Percentiles rank a stretch among this genome's conserved stretches.
phyloP scores from a whole-genome alignment of 2,888 invertebrate genomes.

The Cantharis rufa region DNA sequence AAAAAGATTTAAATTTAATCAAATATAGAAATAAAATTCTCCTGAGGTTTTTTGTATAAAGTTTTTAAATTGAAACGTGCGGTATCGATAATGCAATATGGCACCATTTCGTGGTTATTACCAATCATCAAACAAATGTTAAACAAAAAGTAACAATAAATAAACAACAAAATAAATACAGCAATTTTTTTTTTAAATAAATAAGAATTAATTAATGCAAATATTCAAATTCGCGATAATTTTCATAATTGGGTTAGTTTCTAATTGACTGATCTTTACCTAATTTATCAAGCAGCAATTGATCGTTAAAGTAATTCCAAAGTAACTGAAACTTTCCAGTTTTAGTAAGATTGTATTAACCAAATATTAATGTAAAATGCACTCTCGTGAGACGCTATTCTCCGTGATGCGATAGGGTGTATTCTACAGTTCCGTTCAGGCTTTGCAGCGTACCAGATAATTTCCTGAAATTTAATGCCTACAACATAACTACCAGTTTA shows the following conservation, averaged over 20 bases:
- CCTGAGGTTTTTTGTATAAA: too few species aligned
- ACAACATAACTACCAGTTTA: background rate
- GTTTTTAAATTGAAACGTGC: too few species aligned
- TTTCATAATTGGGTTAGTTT: background rate
- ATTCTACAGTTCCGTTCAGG: background rate
- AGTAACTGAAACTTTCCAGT: background rate
- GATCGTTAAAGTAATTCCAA: background rate
- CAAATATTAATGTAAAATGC: background rate
- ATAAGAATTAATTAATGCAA: background rate
- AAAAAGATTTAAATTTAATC: too few species aligned
- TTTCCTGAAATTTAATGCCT: conserved; percentile 1
- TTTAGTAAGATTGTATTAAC: background rate
- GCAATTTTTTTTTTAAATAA: too few species aligned
- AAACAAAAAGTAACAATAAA: too few species aligned
- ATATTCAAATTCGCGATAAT: background rate
- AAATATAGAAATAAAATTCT: too few species aligned
- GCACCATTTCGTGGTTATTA: too few species aligned
- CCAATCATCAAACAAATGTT: too few species aligned
- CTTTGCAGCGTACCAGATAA: background rate
- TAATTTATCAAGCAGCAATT: background rate
- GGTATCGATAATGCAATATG: too few species aligned
- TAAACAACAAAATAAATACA: too few species aligned
- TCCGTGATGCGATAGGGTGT: background rate
- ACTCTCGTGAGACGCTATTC: background rate
- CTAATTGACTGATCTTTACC: background rate